Conservation (phyloP, 2,113 vertebrate genomes). For the Prinia subflava region DNA sequence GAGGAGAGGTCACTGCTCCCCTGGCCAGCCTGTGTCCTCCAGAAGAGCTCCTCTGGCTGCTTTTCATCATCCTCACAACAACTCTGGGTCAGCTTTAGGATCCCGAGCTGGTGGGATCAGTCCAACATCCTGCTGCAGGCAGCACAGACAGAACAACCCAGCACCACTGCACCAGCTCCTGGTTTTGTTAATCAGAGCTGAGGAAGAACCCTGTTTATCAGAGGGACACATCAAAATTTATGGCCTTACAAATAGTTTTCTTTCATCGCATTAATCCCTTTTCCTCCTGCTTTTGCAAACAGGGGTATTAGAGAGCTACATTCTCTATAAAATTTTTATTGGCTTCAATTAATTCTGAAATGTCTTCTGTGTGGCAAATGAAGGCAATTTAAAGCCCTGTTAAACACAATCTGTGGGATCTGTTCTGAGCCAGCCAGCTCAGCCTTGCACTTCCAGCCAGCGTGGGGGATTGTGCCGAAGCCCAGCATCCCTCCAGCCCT, state of each 20-base stretch:
- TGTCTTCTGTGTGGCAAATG: constrained; percentile 66
- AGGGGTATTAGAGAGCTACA: constrained; percentile 20
- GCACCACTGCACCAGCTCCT: not conserved
- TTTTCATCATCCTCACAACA: not conserved
- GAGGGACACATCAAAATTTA: constrained; percentile 29
- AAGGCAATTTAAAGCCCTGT: constrained; percentile 74
- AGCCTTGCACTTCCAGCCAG: constrained; percentile 36
- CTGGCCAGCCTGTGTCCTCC: not conserved
- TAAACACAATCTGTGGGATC: constrained; percentile 57
- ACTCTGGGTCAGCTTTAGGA: not conserved
- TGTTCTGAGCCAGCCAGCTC: constrained; percentile 37
- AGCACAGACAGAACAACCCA: not conserved
- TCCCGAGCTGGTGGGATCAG: not conserved
- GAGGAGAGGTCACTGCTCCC: not conserved
- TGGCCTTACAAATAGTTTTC: constrained; percentile 37
- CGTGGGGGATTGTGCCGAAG: not conserved
- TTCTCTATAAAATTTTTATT: constrained; percentile 65
- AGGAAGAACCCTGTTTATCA: not conserved
- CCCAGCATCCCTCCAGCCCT: not conserved
- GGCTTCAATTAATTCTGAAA: constrained; percentile 65
- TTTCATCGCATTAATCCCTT: constrained; percentile 44
- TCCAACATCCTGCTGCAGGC: not conserved
- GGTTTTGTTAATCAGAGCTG: not conserved
- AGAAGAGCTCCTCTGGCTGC: not conserved
- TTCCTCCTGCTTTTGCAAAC: constrained; percentile 27